A percentile compares a stretch with the other conserved stretches of the same genome.
phyloP scores from a whole-genome alignment of 2,888 invertebrate genomes.

The Conus canariensis region DNA sequence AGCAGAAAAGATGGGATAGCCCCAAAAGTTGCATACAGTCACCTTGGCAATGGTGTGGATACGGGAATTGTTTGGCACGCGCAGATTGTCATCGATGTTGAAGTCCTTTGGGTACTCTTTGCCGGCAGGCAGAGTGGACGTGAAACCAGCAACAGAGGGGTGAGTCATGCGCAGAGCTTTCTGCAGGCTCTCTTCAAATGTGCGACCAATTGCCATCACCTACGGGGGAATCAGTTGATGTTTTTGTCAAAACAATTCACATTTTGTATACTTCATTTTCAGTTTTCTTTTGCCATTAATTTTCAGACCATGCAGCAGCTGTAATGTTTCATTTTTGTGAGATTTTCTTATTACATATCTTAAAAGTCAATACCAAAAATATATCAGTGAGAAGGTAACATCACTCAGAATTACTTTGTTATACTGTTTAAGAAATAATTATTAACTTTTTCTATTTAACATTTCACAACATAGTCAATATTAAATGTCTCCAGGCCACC shows the following conservation, averaged over 20 bases:
- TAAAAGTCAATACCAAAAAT: too few species aligned
- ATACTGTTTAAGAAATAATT: too few species aligned
- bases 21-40: neutral
- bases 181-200: conserved; percentile 75
- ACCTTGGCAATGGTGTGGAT: conserved; percentile 70
- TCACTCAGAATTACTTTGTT: too few species aligned
- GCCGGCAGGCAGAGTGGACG: conserved; percentile 63
- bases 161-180: conserved; percentile 76
- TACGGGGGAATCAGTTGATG: conserved; percentile 40
- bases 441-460: too few species aligned
- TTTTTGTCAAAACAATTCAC: neutral
- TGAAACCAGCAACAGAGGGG: conserved; percentile 68
- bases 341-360: too few species aligned
- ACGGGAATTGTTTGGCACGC: conserved; percentile 63
- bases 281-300: neutral
- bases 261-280: neutral
- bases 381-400: too few species aligned
- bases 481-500: too few species aligned
- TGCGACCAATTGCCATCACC: conserved; percentile 77
- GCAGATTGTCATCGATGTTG: conserved; percentile 60
- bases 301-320: too few species aligned
- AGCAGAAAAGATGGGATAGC: too few species aligned
- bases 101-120: conserved; percentile 64
- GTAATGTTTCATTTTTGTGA: too few species aligned
- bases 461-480: too few species aligned